Evolutionary conservation across 2,797 vertebrate species (phyloP), one percentile per base, ranked within the genome.

Genomic region (Gymnoscopelus braueri): DNA sequence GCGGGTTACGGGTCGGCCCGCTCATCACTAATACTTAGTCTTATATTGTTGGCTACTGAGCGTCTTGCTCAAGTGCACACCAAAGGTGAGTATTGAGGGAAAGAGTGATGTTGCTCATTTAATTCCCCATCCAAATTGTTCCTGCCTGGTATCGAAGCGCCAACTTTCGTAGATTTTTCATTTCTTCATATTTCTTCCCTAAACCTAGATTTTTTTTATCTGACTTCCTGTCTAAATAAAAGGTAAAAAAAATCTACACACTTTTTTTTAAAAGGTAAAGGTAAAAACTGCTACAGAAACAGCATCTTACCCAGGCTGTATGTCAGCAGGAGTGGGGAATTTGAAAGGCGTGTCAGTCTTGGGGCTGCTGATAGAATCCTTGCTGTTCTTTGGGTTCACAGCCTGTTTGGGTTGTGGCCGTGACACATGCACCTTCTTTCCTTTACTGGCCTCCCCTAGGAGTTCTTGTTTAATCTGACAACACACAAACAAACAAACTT

Each of bases 241-340:
- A 19, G 19, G 19, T 19, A 19, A 19, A 19, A 19, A 19, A 19
- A 19, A 14, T 55, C 53, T 9, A 55, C 9, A 55, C 10, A 19
- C 13, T 11, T 12, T 0, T 4, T 14, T 35, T 52, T 6, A 3
- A 50, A 62, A 61, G 24, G 51, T 6, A 26, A 13, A 59, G 11
- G 59, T 54, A 14, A 15, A 49, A 11, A 61, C 5, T 6, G 7
- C 1, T 2, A 64, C 4, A 6, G 26, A 48, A 32, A 26, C 19
- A 54, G 24, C 61, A 3, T 84, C 91, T 83, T 88, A 96, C 96
- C 92, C 80, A 0, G 88, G 87, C 65, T 86, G 87, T 56, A 95
- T 74, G 69, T 93, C 87, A 3, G 80, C 23, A 0, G 85, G 74
- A 32, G 80, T 64, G 5, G 78, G 81, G 24, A 85, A 67, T 26